Base-by-base conservation (phyloP, 2,888 invertebrate species). In the Eristalis arbustorum region DNA sequence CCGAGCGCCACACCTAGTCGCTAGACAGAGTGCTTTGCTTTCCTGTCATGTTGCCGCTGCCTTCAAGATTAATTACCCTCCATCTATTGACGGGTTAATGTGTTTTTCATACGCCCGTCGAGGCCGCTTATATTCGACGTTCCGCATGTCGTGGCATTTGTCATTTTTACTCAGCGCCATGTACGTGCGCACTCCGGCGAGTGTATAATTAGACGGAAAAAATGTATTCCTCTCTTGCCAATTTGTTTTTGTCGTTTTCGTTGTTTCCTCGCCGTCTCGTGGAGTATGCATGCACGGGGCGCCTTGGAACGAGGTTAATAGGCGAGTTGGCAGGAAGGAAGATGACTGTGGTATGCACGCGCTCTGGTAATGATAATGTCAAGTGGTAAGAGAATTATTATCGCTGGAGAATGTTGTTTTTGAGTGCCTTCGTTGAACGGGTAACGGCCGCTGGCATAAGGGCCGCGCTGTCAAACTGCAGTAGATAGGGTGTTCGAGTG, bases 31-130 rank as follows among this genome's bases (percentile, higher is more conserved):
- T 63, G 63, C 59, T 76, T 69, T 77, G 73, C 76, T 81, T 72
- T 77, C 31, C 57, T 81, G 84, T 77, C 84, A 73, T 77, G 80
- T 80, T 84, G 56, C 71, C n/a, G n/a, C 57, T 80, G 71, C 69
- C 49, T 62, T 34, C 62, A 75, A 62, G 81, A 81, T 81, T 77
- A 84, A 84, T 84, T 84, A 72, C 68, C 76, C 57, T 69, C 73
- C 76, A 73, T 77, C 68, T 77, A 85, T 81, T 76, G 84, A 76
- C 66, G 81, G 76, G 68, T 73, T 81, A 85, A 85, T 85, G 73
- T 81, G 76, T 77, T 81, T 81, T 85, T 77, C 73, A 81, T 68
- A 69, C 68, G 68, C 68, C 61, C 61, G 62, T 80, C 69, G 59
- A 79, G 69, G 25, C 18, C 57, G 78, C 37, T 74, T 66, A 59